phyloP scores from a whole-genome alignment of 2,888 invertebrate species.

The Cheilosia grossa region DNA sequence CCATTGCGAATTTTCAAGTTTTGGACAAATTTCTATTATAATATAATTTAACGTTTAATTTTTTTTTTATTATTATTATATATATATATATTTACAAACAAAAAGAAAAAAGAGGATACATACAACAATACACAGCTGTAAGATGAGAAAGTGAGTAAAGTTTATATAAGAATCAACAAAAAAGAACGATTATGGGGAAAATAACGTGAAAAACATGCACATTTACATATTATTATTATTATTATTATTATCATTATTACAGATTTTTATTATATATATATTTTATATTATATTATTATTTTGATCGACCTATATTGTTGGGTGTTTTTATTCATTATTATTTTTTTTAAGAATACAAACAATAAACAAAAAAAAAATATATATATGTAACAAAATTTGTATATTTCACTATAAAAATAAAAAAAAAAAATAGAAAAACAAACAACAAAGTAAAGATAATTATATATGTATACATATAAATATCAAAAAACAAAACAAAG shows the following conservation, averaged over 20 bases:
- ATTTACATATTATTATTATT: conserved; percentile 71
- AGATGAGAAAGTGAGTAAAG: conserved; percentile 54
- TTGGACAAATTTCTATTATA: conserved; percentile 72
- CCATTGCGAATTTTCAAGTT: conserved; percentile 73
- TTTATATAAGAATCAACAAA: conserved; percentile 51
- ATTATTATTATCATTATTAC: conserved; percentile 72
- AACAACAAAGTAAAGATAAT: conserved; percentile 70
- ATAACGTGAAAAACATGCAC: conserved; percentile 66
- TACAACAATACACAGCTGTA: conserved; percentile 43
- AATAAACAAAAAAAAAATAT: conserved; percentile 53
- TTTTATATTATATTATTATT: conserved; percentile 75
- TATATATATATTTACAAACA: conserved; percentile 67
- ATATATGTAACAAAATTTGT: conserved; percentile 71
- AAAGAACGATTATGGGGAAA: conserved; percentile 32
- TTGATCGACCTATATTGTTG: conserved; percentile 72
- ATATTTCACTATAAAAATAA: conserved; percentile 69
- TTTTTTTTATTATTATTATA: conserved; percentile 59
- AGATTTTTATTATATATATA: conserved; percentile 74
- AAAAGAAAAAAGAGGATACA: conserved; percentile 8
- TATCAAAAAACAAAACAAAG: conserved; percentile 56
- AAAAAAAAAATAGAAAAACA: conserved; percentile 6
- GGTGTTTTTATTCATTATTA: conserved; percentile 74
- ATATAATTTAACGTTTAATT: conserved; percentile 58
- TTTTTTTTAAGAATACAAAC: conserved; percentile 71
- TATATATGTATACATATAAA: conserved; percentile 73